These are phyloP conservation scores for Alauda arvensis DNA, from an alignment of 2,797 vertebrate genomes.

Conservation along the genomic window DNA sequence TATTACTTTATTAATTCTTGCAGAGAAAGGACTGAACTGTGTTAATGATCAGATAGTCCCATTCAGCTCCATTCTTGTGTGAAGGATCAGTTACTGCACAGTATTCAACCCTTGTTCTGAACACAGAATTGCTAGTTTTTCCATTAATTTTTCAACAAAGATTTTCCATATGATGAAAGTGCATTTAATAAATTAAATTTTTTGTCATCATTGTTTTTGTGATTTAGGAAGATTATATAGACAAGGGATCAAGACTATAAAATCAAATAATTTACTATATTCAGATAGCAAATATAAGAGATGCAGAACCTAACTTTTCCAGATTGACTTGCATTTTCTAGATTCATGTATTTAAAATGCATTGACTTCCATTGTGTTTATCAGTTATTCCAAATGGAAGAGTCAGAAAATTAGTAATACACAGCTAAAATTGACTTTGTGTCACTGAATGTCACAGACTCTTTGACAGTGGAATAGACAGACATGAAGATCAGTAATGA, in stretches of 20 bases:
- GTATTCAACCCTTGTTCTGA: neutral
- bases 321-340: neutral
- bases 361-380: neutral
- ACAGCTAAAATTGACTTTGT: neutral
- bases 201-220: neutral
- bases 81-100: neutral
- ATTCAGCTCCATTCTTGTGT: neutral
- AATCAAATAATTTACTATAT: neutral
- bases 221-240: neutral
- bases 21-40: neutral
- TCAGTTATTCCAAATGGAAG: neutral
- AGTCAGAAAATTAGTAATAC: neutral
- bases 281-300: neutral
- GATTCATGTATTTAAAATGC: neutral
- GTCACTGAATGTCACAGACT: neutral
- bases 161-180: neutral
- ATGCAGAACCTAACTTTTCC: neutral
- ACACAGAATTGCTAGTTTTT: neutral
- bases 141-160: neutral
- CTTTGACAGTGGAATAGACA: neutral
- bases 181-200: neutral
- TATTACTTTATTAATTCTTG: neutral
- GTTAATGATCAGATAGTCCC: neutral
- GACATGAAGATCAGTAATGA: neutral
- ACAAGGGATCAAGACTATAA: neutral